Conservation (phyloP, 2,113 vertebrate species). For the Eubucco bourcierii region DNA sequence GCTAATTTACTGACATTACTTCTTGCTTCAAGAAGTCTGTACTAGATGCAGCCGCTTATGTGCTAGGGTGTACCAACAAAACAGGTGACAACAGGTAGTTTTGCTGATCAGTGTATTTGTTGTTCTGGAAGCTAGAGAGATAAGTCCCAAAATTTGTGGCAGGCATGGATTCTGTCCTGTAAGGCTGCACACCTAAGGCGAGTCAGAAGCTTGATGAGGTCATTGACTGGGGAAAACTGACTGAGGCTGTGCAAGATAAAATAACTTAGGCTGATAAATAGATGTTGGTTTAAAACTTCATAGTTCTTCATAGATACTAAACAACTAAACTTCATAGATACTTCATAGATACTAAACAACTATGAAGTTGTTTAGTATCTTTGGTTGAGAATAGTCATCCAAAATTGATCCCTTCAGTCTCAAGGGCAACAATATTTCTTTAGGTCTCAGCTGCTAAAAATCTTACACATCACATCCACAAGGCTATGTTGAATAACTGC, state of each 20-base stretch:
- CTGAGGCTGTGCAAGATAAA: neutral
- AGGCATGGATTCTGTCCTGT: neutral
- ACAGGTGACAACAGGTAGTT: neutral
- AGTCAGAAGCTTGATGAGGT: neutral
- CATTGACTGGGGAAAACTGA: neutral
- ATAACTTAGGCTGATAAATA: neutral
- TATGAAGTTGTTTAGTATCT: neutral
- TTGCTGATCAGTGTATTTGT: neutral
- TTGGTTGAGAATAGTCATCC: neutral
- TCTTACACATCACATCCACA: neutral
- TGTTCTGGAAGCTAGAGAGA: neutral
- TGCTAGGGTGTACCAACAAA: neutral
- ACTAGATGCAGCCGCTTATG: rapidly evolving
- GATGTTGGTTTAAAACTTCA: neutral
- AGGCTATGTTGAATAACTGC: neutral
- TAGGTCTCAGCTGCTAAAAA: neutral
- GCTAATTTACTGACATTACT: neutral
- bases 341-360: no score
- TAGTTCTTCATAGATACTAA: no score
- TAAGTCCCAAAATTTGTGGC: neutral
- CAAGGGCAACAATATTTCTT: neutral
- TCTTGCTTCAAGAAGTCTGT: neutral
- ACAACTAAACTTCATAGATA: no score
- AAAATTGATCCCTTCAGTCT: neutral
- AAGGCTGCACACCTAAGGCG: neutral